These are phyloP conservation scores for Triplophysa bombifrons DNA, from an alignment of 2,797 vertebrate species.

Conservation along the genomic window DNA sequence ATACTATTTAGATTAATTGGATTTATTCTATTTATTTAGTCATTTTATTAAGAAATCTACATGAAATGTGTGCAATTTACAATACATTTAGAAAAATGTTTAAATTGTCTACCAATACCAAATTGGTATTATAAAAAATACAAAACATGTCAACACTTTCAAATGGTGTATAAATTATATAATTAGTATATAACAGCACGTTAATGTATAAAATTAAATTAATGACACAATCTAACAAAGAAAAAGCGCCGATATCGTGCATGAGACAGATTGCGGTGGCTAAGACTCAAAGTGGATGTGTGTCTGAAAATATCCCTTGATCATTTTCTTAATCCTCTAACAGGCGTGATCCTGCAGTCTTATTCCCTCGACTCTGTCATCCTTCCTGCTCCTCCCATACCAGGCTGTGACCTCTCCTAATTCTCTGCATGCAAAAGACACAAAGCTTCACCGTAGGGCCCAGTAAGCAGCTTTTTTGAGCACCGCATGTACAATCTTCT, in stretches of 20 bases:
- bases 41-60: too few relatives aligned
- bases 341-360: constrained; percentile 63
- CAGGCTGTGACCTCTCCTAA: constrained; percentile 58
- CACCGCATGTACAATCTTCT: constrained; percentile 46
- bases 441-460: constrained; percentile 58
- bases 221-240: neutral
- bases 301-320: constrained; percentile 66
- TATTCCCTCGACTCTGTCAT: constrained; percentile 53
- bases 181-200: neutral
- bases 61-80: too few relatives aligned
- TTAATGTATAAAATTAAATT: neutral
- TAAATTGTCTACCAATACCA: neutral
- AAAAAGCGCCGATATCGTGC: constrained; percentile 16
- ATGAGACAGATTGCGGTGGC: constrained; percentile 61
- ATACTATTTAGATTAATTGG: too few relatives aligned
- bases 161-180: neutral
- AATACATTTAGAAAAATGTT: too few relatives aligned
- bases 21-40: too few relatives aligned
- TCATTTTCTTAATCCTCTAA: constrained; percentile 75
- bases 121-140: neutral
- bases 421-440: constrained; percentile 58
- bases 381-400: constrained; percentile 51
- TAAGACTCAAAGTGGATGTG: constrained; percentile 69
- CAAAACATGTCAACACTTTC: neutral
- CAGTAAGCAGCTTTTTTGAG: constrained; percentile 61